Evolutionary conservation across 2,113 vertebrate genomes (phyloP).

Genomic region (Phodopus roborovskii): DNA sequence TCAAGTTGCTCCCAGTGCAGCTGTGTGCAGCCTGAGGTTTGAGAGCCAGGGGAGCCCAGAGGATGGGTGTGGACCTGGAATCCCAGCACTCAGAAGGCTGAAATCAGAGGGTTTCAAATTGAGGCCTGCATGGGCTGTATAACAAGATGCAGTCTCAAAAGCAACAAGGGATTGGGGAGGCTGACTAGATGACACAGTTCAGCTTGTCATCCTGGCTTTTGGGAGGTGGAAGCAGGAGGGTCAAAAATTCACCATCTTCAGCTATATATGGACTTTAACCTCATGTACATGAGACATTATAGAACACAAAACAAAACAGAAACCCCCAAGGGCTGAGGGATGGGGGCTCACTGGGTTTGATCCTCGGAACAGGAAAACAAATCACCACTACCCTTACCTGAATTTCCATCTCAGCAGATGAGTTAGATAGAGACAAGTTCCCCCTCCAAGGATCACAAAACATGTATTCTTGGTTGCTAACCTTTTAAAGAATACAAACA

Average conservation of each 20-base stretch:
- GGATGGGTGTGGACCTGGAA: neutral
- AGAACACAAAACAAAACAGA: neutral
- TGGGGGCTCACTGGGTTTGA: neutral
- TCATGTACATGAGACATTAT: neutral
- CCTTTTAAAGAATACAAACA: slow-evolving; percentile 30
- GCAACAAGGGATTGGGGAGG: neutral
- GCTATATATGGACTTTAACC: neutral
- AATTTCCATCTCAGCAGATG: neutral
- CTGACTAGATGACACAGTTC: neutral
- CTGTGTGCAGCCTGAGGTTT: neutral
- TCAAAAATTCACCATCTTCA: neutral
- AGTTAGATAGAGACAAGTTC: neutral
- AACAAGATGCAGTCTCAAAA: neutral
- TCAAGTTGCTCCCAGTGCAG: neutral
- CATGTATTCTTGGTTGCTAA: neutral
- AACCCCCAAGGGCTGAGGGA: neutral
- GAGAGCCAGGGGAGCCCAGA: neutral
- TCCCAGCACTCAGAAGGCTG: neutral
- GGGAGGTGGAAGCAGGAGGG: neutral
- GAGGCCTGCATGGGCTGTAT: neutral
- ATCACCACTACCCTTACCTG: neutral
- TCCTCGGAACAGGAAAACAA: neutral
- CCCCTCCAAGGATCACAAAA: neutral
- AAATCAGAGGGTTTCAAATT: neutral
- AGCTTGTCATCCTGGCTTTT: neutral